A percentile compares a stretch with the other conserved stretches of the same genome.
phyloP scores from a whole-genome alignment of 2,113 vertebrate species.

The Mormyrus iriodes region DNA sequence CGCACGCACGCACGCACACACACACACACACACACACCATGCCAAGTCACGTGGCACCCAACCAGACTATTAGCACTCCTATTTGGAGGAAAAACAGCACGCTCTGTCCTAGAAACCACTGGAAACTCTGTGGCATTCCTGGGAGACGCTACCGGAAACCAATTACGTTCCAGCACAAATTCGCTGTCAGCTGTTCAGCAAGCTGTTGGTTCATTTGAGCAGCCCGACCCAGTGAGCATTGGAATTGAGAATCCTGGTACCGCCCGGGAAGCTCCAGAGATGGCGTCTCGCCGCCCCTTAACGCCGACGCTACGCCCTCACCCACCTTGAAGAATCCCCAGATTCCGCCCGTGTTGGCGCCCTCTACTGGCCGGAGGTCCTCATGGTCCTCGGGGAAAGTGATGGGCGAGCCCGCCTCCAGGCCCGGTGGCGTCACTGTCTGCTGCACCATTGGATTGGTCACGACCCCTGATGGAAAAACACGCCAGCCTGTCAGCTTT shows the following conservation, averaged over 20 bases:
- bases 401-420: slow-evolving; percentile 71
- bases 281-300: neutral
- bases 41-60: neutral
- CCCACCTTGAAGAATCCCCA: slow-evolving; percentile 93
- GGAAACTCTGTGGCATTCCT: neutral
- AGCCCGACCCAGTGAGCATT: neutral
- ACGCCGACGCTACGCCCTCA: neutral
- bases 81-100: neutral
- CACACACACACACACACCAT: neutral
- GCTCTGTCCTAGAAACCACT: neutral
- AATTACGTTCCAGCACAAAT: neutral
- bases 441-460: slow-evolving; percentile 72
- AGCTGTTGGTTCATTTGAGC: neutral
- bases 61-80: neutral
- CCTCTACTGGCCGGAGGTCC: slow-evolving; percentile 60
- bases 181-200: neutral
- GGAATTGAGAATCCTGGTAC: neutral
- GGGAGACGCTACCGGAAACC: neutral
- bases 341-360: slow-evolving; percentile 60
- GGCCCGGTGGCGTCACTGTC: slow-evolving; percentile 51
- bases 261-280: neutral
- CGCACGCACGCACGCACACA: neutral
- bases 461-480: slow-evolving; percentile 56
- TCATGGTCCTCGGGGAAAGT: slow-evolving; percentile 88
- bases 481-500: neutral